Percentiles rank a stretch among this genome's conserved stretches.
These are phyloP conservation scores for Lepidocolaptes lacrymiger DNA, from an alignment of 2,797 vertebrate species.

Conservation along the genomic window DNA sequence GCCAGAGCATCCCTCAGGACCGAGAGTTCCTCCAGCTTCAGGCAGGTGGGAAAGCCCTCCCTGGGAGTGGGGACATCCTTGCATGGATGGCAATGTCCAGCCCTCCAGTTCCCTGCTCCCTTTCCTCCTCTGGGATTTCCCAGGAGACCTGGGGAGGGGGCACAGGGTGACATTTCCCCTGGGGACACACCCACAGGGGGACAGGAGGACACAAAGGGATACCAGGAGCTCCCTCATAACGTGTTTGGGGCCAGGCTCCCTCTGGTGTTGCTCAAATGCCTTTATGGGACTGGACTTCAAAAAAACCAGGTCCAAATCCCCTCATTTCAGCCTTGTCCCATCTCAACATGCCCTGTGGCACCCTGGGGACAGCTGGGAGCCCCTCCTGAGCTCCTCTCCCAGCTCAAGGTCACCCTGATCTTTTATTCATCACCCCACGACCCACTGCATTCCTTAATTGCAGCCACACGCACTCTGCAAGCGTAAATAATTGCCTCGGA, in stretches of 20 bases:
- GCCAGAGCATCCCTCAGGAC: background rate
- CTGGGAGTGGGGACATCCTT: rapidly evolving
- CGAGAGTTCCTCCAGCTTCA: background rate
- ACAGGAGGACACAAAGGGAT: background rate
- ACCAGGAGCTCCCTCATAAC: background rate
- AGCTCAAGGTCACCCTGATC: background rate
- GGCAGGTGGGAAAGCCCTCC: background rate
- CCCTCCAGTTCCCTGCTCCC: background rate
- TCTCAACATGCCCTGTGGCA: background rate
- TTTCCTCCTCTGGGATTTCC: background rate
- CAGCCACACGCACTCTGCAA: background rate
- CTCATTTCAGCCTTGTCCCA: background rate
- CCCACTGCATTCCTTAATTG: background rate
- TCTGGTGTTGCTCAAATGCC: background rate
- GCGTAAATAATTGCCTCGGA: background rate
- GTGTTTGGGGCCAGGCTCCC: background rate
- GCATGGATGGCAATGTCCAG: rapidly evolving
- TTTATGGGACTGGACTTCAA: background rate
- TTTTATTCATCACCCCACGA: background rate
- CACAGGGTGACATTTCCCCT: background rate
- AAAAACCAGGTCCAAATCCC: background rate
- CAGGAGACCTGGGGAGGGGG: background rate
- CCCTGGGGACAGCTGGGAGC: rapidly evolving
- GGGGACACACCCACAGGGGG: background rate
- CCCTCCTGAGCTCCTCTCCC: background rate